phyloP scores from a whole-genome alignment of 1,140 invertebrate genomes.

The Diploscapter pachys region DNA sequence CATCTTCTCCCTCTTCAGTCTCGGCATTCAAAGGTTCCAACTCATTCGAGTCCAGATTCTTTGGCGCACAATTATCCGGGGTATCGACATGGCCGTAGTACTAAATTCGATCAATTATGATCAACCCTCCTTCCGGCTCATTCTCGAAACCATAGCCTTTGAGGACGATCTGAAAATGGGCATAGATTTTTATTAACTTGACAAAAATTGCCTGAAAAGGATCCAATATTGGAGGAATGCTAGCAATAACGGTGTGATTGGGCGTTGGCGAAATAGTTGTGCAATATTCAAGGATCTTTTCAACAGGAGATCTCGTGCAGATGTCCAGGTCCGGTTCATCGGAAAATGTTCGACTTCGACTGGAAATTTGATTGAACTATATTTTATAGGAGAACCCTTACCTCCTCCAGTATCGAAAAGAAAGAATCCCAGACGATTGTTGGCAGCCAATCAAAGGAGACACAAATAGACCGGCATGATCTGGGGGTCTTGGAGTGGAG shows the following conservation, averaged over 20 bases:
- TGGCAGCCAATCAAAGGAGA: conserved; percentile 40
- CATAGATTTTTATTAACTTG: neutral
- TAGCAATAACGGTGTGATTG: conserved; percentile 37
- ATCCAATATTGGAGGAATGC: conserved; percentile 36
- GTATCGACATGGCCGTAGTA: conserved; percentile 35
- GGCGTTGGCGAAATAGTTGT: conserved; percentile 30
- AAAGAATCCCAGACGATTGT: conserved; percentile 31
- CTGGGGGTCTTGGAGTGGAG: conserved; percentile 33
- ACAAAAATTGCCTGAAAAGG: conserved; percentile 34
- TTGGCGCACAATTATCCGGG: conserved; percentile 35
- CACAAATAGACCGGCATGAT: conserved; percentile 32
- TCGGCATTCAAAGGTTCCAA: conserved; percentile 15
- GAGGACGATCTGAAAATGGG: conserved; percentile 35
- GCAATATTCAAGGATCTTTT: conserved; percentile 30
- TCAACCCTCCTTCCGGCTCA: conserved; percentile 38
- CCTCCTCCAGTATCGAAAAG: conserved; percentile 41
- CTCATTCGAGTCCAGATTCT: conserved; percentile 12
- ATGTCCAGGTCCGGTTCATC: conserved; percentile 37
- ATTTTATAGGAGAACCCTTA: neutral
- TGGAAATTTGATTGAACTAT: conserved; percentile 4
- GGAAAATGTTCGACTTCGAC: conserved; percentile 22
- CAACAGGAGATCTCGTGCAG: conserved; percentile 31
- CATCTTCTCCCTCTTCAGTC: neutral
- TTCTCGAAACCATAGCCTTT: conserved; percentile 40
- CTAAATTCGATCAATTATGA: conserved; percentile 35